phyloP scores from a whole-genome alignment of 2,797 vertebrate genomes.

The Myotis planiceps region DNA sequence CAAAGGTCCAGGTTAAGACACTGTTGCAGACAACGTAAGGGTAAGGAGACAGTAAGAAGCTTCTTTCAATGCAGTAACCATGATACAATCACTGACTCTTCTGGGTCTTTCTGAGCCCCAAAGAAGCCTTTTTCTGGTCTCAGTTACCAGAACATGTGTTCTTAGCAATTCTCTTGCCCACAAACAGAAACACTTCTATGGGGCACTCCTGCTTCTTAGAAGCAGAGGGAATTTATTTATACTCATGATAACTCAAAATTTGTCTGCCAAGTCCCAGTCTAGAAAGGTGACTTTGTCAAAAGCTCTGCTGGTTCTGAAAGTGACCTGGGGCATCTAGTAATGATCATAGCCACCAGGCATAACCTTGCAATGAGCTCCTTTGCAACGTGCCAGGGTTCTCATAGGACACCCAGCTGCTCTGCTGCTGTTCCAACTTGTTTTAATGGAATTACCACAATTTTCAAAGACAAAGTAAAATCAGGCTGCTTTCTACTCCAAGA shows the following conservation, averaged over 20 bases:
- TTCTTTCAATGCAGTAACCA: not conserved
- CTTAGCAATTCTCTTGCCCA: not conserved
- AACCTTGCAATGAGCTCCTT: not conserved
- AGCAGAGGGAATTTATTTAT: not conserved
- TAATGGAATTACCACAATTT: not conserved
- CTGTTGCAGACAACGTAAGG: rapidly evolving
- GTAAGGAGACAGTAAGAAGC: not conserved
- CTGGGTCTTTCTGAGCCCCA: not conserved
- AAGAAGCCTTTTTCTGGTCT: not conserved
- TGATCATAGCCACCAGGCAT: not conserved
- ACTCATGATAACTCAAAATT: not conserved
- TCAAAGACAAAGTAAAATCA: not conserved
- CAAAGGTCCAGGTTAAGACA: not conserved
- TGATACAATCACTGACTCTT: not conserved
- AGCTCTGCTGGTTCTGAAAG: not conserved
- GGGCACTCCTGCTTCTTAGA: not conserved
- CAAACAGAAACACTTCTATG: not conserved
- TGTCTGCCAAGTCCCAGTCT: not conserved
- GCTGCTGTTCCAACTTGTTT: not conserved
- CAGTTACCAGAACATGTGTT: not conserved
- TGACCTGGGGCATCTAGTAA: not conserved
- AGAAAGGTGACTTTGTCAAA: not conserved
- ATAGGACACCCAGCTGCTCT: rapidly evolving
- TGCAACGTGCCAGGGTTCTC: not conserved
- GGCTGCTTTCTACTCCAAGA: conserved; percentile 49